Conservation (phyloP, 1,140 invertebrate species). For the Drosophila simulans region DNA sequence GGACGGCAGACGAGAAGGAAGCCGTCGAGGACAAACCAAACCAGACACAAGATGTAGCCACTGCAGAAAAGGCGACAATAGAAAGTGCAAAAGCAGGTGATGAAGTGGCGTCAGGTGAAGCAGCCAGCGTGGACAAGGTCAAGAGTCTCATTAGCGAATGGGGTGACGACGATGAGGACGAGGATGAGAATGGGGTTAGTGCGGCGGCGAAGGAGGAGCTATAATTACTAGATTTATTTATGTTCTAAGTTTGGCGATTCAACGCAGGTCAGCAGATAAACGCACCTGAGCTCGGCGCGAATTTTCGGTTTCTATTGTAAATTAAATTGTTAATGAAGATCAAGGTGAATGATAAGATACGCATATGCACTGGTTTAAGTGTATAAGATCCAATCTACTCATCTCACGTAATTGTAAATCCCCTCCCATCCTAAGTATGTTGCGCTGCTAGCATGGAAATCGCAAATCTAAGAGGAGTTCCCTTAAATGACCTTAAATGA, state of each 20-base stretch:
- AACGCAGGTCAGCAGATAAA: conserved; percentile 23
- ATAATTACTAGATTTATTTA: conserved; percentile 83
- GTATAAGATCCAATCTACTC: conserved; percentile 47
- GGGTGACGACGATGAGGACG: conserved; percentile 78
- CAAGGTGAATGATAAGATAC: conserved; percentile 22
- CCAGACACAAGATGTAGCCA: conserved; percentile 16
- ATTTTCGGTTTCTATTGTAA: conserved; percentile 77
- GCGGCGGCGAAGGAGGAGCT: conserved; percentile 71
- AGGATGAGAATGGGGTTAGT: conserved; percentile 74
- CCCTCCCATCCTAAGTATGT: conserved; percentile 10
- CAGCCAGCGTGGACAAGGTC: conserved; percentile 47
- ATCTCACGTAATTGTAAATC: conserved; percentile 41
- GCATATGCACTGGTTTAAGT: conserved; percentile 16
- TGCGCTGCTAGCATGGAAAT: conserved; percentile 12
- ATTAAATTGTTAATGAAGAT: conserved; percentile 61
- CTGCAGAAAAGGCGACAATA: conserved; percentile 1
- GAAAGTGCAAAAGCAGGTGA: conserved; percentile 2
- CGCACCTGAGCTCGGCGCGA: conserved; percentile 14
- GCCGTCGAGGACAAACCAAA: conserved; percentile 33
- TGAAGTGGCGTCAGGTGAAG: conserved; percentile 1
- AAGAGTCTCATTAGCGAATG: conserved; percentile 83
- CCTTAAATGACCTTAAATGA: conserved; percentile 16
- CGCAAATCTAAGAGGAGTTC: background rate
- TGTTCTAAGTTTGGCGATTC: conserved; percentile 68
- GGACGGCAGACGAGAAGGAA: conserved; percentile 13